Base-by-base conservation (phyloP, 2,797 vertebrate genomes). In the Percopsis omiscomaycus region DNA sequence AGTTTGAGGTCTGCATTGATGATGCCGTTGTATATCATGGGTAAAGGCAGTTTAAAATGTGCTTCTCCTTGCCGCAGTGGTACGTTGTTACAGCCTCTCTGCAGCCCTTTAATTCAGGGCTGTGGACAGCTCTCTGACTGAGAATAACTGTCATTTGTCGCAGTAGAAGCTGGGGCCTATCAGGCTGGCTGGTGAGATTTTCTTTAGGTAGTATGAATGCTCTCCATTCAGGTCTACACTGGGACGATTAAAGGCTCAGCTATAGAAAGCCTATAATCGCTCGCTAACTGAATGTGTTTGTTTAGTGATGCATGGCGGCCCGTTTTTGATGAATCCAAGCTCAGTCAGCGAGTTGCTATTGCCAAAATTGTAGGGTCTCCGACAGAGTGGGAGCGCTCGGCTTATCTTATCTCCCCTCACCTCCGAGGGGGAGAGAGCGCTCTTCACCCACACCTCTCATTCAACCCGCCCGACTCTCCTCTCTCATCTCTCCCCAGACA, bases 241-340 rank as follows among this genome's bases (percentile, higher is more conserved):
- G 59, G 52, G 50, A 30, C 22, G 44, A 75, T 81, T 80, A 77
- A 82, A 80, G 56, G 73, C 73, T 73, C 55, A 74, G 59, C 61
- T 55, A 16, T 55, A n/a, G 48, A 69, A 73, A 76, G 62, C 67
- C 58, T 64, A 47, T 73, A 73, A 74, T 77, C 60, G 56, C 66
- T 64, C 53, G 54, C 66, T 60, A 71, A 76, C 44, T 50, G 22
- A 61, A 68, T n/a, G 50, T 71, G 55, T 64, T 49, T 49, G 29
- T 49, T 47, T 5, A 0, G 52, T 16, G 58, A 5, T 64, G 16
- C 30, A 22, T 59, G 47, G 50, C 15, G 0, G 0, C 68, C 37
- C 49, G 56, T 47, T 53, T 66, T n/a, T 0, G 1, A 55, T 50
- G 45, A 68, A 67, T 54, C 57, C 58, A 61, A 55, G 64, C 74